Evolutionary conservation across 2,113 vertebrate genomes (phyloP).

Genomic region (Pachypanchax playfairii): DNA sequence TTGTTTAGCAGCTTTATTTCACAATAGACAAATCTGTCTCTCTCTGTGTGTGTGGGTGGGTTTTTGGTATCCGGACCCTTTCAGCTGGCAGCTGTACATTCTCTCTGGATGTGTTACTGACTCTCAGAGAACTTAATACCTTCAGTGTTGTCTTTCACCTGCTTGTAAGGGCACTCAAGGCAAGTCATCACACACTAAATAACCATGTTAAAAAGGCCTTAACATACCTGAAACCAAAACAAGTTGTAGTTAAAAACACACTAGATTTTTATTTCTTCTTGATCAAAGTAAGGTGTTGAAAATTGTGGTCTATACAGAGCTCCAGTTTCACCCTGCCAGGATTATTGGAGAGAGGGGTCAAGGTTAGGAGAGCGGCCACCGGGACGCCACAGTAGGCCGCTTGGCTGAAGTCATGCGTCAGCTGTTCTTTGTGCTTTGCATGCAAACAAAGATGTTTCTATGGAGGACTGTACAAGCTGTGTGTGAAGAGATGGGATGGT

Average conservation of each 20-base stretch:
- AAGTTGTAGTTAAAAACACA: not conserved
- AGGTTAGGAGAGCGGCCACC: constrained; percentile 42
- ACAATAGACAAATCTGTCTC: not conserved
- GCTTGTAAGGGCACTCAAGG: not conserved
- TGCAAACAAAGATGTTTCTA: constrained; percentile 19
- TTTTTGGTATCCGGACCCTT: constrained; percentile 9
- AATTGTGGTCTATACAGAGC: constrained; percentile 20
- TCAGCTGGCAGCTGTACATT: constrained; percentile 13
- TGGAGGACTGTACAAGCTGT: constrained; percentile 10
- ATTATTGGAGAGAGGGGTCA: constrained; percentile 33
- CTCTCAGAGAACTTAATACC: not conserved
- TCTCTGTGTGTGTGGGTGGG: not conserved
- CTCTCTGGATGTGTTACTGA: not conserved
- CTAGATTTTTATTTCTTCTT: too few relatives aligned
- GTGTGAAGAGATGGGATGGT: not conserved
- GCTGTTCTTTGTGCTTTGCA: constrained; percentile 43
- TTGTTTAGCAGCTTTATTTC: not conserved
- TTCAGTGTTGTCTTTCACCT: not conserved
- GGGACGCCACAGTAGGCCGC: constrained; percentile 26
- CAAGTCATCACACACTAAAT: not conserved
- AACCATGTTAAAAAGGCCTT: not conserved
- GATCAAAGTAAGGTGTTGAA: constrained; percentile 20
- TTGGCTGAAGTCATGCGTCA: constrained; percentile 47
- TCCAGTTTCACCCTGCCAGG: constrained; percentile 17
- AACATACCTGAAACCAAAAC: not conserved